Evolutionary conservation across 2,113 vertebrate genomes (phyloP).

Genomic region (Rhabdornis inornatus): DNA sequence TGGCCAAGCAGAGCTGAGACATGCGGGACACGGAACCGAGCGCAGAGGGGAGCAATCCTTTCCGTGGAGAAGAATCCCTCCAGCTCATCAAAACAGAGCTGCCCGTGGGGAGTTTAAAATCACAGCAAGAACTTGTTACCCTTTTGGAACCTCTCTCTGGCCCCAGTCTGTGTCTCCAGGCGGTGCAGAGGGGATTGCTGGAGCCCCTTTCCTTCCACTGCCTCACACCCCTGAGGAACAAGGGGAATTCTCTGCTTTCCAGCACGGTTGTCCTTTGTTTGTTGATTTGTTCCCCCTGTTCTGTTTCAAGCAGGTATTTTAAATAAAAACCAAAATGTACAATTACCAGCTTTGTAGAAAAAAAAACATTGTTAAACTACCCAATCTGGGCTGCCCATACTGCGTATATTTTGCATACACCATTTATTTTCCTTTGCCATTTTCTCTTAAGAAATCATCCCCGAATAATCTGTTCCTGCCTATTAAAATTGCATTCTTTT

Average conservation of each 20-base stretch:
- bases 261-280: constrained; percentile 1
- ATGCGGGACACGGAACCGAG: not conserved
- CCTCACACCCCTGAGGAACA: not conserved
- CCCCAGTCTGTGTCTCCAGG: not conserved
- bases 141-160: not conserved
- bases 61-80: not conserved
- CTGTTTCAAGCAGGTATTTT: constrained; percentile 10
- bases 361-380: not conserved
- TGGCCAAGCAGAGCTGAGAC: not conserved
- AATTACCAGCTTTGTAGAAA: not conserved
- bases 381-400: not conserved
- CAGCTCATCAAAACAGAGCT: not conserved
- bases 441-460: not conserved
- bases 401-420: not conserved
- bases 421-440: not conserved
- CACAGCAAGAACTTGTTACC: constrained; percentile 37
- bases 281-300: not conserved
- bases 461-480: not conserved
- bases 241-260: not conserved
- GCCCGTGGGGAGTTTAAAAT: not conserved
- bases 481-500: not conserved
- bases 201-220: not conserved
- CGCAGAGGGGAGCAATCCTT: not conserved
- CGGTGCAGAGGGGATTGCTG: not conserved
- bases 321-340: not conserved